Percentiles rank a stretch among this genome's conserved stretches.
Evolutionary conservation across 1,140 invertebrate species (phyloP).

Genomic region (Cataglyphis hispanica): DNA sequence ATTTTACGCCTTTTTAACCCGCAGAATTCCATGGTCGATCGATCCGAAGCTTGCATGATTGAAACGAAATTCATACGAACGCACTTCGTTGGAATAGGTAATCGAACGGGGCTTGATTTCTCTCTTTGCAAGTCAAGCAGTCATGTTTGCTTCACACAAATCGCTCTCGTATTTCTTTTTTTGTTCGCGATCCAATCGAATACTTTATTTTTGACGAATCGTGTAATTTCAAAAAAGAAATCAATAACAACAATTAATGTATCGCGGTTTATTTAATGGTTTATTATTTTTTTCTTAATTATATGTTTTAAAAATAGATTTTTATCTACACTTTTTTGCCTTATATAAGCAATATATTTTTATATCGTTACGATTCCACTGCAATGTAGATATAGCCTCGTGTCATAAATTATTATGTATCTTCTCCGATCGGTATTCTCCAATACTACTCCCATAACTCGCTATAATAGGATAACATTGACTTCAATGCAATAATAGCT

Average conservation of each 20-base stretch:
- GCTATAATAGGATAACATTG: conserved; percentile 54
- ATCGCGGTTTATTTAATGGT: conserved; percentile 8
- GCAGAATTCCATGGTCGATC: neutral
- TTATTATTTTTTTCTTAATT: neutral
- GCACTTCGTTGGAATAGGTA: conserved; percentile 49
- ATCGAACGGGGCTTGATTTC: conserved; percentile 44
- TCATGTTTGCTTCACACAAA: neutral
- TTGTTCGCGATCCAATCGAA: neutral
- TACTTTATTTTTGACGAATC: neutral
- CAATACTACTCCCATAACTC: conserved; percentile 24
- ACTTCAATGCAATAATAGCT: conserved; percentile 35
- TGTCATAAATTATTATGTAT: conserved; percentile 47
- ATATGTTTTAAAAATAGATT: neutral
- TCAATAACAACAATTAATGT: neutral
- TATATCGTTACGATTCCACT: neutral
- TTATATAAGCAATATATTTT: neutral
- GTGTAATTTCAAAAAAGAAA: neutral
- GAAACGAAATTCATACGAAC: conserved; percentile 52
- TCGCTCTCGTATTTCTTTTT: neutral
- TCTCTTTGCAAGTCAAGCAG: conserved; percentile 52
- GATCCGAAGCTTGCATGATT: neutral
- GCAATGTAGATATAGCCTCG: conserved; percentile 34
- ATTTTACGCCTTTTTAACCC: conserved; percentile 23
- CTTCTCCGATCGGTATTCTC: neutral
- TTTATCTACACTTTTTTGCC: neutral